Evolutionary conservation across 1,140 invertebrate species (phyloP), one percentile per base, ranked within the genome.

Genomic region (Mizuhopecten yessoensis): DNA sequence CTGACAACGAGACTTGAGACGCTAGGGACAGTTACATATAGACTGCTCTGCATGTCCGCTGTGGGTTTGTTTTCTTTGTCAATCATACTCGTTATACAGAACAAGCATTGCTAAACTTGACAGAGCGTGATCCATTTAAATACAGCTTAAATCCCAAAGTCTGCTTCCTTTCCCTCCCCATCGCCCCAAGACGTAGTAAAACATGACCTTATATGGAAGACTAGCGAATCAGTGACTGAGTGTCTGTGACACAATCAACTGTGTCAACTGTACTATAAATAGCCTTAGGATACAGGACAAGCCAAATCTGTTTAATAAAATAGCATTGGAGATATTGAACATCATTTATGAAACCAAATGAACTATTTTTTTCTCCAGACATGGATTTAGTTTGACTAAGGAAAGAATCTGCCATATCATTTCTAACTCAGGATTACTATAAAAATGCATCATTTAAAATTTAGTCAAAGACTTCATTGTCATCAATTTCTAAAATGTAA

Each of bases 1-100:
- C 15, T 75, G n/a, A 75, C 57, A 75, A 75, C 57, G 23, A 75
- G 57, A 75, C 57, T 75, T 75, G 57, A 75, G 57, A 75, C 23
- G 23, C 57, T 75, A 29, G 57, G n/a, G 57, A 75, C n/a, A 75
- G 5, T 75, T 75, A 75, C 29, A 75, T 75, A 75, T 75, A 75
- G 57, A 75, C 57, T 11, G 45, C 7, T 57, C 45, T 57, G 45
- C 45, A 75, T 75, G 57, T 75, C 57, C 57, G 57, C n/a, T 29
- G n/a, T n/a, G 3, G n/a, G 23, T 17, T 5, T 29, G 1, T 75
- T 29, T 29, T n/a, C n/a, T n/a, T 75, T 29, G 57, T n/a, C 57
- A 75, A 75, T 75, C 57, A 75, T 5, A 75, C 57, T 75, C 3
- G 57, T 29, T 75, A 29, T 29, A 75, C 0, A 75, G 57, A 75